Evolutionary conservation across 2,113 vertebrate species (phyloP), one percentile per base, ranked within the genome.

Genomic region (Centropristis striata): DNA sequence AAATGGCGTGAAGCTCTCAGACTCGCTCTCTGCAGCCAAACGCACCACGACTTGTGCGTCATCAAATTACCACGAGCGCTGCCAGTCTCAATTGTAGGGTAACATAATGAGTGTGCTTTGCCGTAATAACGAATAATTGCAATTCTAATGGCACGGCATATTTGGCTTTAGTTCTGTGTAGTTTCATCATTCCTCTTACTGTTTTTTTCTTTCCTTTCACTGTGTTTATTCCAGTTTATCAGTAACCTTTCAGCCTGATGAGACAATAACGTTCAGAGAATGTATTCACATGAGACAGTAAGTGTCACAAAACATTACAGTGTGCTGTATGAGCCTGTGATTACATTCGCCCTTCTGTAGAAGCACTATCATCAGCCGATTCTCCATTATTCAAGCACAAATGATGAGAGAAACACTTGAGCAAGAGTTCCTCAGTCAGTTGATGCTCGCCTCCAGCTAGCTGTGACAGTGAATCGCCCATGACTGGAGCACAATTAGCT

Each of bases 21-120:
- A 67, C 78, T 57, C 6, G 59, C 61, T 77, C 39, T 47, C 32
- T 36, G 71, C 77, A 75, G 92, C 90, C 92, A 92, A 91, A 87
- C 83, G 75, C 80, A 81, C 75, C 67, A 59, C 39, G 60, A 90
- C 74, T 71, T 77, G 84, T 93, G 91, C 89, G 89, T 94, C 92
- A 94, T 92, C 84, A 90, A 91, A 91, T 92, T 92, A 88, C 90
- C 70, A 68, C 1, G 37, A 89, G 78, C 60, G 85, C 82, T 88
- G 92, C 93, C 92, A 90, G 89, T 90, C 86, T 88, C 89, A 92
- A 88, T 93, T 92, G 89, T 70, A 85, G 91, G 86, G 86, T 79
- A 91, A 75, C 80, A 83, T 92, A 92, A 91, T 88, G 90, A 92
- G 86, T 67, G 86, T 87, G 88, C 85, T 89, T 91, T 86, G 84